Base-by-base conservation (phyloP, 2,888 invertebrate species). In the Ochropleura leucogaster region DNA sequence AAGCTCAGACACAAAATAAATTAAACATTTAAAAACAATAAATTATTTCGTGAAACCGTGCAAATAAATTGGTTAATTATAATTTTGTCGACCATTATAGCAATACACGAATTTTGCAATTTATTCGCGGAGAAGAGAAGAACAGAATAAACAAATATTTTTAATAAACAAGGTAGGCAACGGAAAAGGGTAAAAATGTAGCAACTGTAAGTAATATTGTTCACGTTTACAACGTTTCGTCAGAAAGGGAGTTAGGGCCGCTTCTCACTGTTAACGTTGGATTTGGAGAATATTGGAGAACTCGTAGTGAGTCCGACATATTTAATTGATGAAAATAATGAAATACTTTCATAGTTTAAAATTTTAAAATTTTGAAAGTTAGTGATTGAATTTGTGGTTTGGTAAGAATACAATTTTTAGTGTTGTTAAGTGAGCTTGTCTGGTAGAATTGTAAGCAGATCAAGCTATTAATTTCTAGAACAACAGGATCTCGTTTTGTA, bases 151-250 rank as follows among this genome's bases (percentile, higher is more conserved):
- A 72, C 51, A 70, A 59, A 68, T 62, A 16, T 65, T 49, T 71
- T 57, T 63, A 80, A 77, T 76, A 76, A 81, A 80, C 81, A 80
- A 72, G 18, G 40, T 44, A 57, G 60, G 16, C 57, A 46, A 59
- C 53, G 20, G 51, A 57, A 40, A 82, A 79, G 74, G 74, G 68
- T 68, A 46, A 70, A 74, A 70, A 60, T 63, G 74, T 72, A 82
- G 71, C 74, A 49, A 66, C 74, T 64, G 79, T 68, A 71, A 66
- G 79, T 69, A 82, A 78, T 82, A 82, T 82, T 66, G 82, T 74
- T 74, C 59, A 53, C 64, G 68, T 68, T 74, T 62, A 62, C 47
- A 71, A 66, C 73, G 47, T 77, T 69, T n/a, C 44, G 40, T 30
- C 68, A 63, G 77, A 68, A 77, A 71, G 16, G 1, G 14, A 14